These are phyloP conservation scores for Camelus dromedarius DNA, from an alignment of 2,113 vertebrate species.

Conservation along the genomic window DNA sequence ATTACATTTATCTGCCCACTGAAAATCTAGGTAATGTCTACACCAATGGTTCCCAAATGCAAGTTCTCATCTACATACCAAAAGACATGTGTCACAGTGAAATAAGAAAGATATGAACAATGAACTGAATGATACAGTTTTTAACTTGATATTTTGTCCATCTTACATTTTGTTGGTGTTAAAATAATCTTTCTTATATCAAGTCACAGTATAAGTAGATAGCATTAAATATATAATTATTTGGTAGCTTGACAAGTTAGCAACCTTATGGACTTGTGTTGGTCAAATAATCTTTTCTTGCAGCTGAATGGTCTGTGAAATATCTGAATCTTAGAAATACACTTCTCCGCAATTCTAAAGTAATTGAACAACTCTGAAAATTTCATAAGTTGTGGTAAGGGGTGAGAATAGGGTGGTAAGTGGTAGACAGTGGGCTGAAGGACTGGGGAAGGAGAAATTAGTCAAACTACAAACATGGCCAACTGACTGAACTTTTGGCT, in stretches of 20 bases:
- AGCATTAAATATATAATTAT: background rate
- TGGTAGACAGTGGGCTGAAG: background rate
- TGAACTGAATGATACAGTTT: background rate
- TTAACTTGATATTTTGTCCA: background rate
- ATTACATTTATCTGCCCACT: background rate
- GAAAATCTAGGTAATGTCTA: background rate
- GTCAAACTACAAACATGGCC: background rate
- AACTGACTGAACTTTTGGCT: slow-evolving; percentile 23
- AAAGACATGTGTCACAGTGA: background rate
- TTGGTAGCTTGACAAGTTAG: background rate
- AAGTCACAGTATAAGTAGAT: background rate
- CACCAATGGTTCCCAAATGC: background rate
- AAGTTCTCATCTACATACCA: background rate
- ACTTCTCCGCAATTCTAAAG: background rate
- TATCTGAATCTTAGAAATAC: background rate
- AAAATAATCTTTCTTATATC: background rate
- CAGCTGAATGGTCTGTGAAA: background rate
- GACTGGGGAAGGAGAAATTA: background rate
- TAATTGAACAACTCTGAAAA: background rate
- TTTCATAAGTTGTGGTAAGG: background rate
- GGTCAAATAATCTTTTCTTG: background rate
- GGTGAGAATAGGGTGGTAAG: background rate
- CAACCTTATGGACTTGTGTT: background rate
- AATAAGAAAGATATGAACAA: background rate
- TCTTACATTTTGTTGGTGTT: background rate